A percentile compares a stretch with the other conserved stretches of the same genome.
These are phyloP conservation scores for Naso thynnoides DNA, from an alignment of 2,797 vertebrate species.

Conservation along the genomic window DNA sequence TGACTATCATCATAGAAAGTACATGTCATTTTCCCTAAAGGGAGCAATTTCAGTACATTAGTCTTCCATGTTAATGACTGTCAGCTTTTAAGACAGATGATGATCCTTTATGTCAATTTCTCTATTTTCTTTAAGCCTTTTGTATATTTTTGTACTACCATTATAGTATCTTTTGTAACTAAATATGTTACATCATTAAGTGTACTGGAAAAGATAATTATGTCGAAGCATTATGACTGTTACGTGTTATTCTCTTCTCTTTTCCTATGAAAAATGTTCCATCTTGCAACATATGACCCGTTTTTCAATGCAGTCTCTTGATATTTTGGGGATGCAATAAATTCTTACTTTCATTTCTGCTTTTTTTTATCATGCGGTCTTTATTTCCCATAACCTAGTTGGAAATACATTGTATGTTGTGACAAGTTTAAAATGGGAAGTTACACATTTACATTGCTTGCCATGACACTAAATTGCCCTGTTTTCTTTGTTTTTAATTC, in stretches of 20 bases:
- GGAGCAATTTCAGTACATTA: neutral
- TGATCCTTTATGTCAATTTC: neutral
- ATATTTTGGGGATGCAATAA: conserved; percentile 12
- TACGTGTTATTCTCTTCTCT: neutral
- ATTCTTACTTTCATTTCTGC: conserved; percentile 41
- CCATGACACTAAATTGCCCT: neutral
- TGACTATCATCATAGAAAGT: neutral
- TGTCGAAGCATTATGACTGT: neutral
- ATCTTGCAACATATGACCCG: neutral
- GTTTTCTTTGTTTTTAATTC: neutral
- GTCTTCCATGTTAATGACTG: neutral
- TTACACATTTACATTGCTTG: neutral
- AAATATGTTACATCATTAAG: neutral
- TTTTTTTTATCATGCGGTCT: conserved; percentile 19
- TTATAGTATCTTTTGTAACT: neutral
- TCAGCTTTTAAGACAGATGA: neutral
- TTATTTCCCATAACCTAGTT: neutral
- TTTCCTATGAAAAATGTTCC: neutral
- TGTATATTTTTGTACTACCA: neutral
- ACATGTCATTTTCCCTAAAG: neutral
- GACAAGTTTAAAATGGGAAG: neutral
- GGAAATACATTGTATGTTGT: neutral
- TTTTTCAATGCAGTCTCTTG: neutral
- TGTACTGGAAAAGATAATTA: neutral
- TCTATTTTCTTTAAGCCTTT: neutral